These are phyloP conservation scores for Drosophila lacertosa DNA, from an alignment of 1,140 invertebrate species.

Conservation along the genomic window DNA sequence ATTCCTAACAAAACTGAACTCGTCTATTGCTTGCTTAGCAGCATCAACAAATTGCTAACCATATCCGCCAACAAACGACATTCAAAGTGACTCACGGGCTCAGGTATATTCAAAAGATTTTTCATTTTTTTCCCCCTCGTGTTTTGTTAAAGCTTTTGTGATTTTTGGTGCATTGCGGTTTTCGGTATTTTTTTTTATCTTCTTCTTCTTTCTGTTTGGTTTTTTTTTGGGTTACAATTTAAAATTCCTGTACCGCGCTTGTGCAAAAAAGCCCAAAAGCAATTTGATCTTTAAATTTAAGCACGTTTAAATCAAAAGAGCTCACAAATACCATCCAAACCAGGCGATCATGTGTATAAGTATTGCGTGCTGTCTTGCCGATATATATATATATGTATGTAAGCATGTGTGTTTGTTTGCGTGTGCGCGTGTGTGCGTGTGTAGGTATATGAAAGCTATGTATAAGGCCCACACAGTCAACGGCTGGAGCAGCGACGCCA, in stretches of 20 bases:
- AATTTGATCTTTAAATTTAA: conserved; percentile 83
- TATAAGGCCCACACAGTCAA: conserved; percentile 66
- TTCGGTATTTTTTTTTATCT: conserved; percentile 21
- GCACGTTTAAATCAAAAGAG: conserved; percentile 81
- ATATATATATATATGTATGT: neutral
- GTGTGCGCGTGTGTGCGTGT: conserved; percentile 9
- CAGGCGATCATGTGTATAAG: conserved; percentile 43
- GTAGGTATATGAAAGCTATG: conserved; percentile 14
- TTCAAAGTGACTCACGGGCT: conserved; percentile 59
- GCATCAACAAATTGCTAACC: conserved; percentile 59
- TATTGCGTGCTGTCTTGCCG: conserved; percentile 37
- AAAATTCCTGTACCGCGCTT: conserved; percentile 65
- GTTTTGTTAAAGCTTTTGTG: conserved; percentile 21
- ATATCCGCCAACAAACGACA: conserved; percentile 69
- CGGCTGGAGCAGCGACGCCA: conserved; percentile 50
- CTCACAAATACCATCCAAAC: conserved; percentile 42
- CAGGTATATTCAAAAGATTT: conserved; percentile 5
- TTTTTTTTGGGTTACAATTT: conserved; percentile 55
- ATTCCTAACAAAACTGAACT: conserved; percentile 25
- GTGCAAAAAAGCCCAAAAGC: conserved; percentile 52
- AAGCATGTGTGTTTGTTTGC: neutral
- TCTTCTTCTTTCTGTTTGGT: too few relatives aligned
- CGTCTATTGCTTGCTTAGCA: conserved; percentile 29
- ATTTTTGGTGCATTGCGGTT: conserved; percentile 50
- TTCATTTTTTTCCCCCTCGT: conserved; percentile 3